Base-by-base conservation (phyloP, 2,888 invertebrate species). In the Tetragonula carbonaria region DNA sequence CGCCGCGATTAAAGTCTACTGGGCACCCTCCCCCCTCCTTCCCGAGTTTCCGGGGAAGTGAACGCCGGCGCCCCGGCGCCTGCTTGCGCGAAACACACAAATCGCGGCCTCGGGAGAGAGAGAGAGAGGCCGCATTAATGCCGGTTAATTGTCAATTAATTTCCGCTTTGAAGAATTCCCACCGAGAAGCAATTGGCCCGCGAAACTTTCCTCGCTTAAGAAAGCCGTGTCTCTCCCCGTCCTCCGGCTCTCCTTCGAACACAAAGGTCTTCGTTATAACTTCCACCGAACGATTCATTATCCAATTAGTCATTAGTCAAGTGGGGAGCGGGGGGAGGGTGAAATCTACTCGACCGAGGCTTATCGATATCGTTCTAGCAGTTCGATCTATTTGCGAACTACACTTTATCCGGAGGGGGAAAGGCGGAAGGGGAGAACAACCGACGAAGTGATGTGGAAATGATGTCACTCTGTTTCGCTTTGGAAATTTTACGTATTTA, bases 71-170 rank as follows among this genome's bases (percentile, higher is more conserved):
- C 80, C 81, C 8, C 45, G 8, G 45, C 45, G 45, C 45, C 45
- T 45, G 59, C 71, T 79, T 62, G 88, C 86, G 84, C 68, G 85
- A 76, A 86, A 88, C 76, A 82, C 76, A 82, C 78, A 80, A 87
- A 87, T 88, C 83, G 78, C 77, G 83, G 50, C 57, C 45, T 11
- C 55, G 66, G 38, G 21, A 23, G 21, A 45, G 45, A 38, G 38
- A 38, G 33, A 45, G 45, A 8, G 45, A 45, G 45, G 45, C 8
- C 82, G 85, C 79, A 89, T 87, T 85, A 87, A 82, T 82, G 65
- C 76, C 82, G 77, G 80, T 87, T 84, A 90, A 87, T 90, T 82
- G 82, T 88, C 88, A 89, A 88, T 88, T 89, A 89, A 90, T 87
- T 85, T 83, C 82, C 85, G 78, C 86, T 88, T 80, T 75, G 72